A percentile compares a stretch with the other conserved stretches of the same genome.
Conservation (phyloP, 23 tunicate genomes). For the Halocynthia roretzi region DNA sequence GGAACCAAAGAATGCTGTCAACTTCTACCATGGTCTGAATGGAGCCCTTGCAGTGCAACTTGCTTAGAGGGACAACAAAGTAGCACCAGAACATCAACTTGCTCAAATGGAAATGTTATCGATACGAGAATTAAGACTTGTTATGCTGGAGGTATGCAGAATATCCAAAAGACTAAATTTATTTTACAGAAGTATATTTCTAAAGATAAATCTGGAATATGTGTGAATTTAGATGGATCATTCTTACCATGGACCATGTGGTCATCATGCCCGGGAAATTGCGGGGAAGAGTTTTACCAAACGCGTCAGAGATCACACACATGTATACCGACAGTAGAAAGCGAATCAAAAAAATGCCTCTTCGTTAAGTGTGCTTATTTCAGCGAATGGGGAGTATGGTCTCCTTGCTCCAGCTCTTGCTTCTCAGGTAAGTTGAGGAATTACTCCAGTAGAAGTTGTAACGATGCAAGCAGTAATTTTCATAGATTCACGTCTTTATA, state of each 20-base stretch:
- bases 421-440: no score
- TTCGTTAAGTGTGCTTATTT: conserved; percentile 53
- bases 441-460: no score
- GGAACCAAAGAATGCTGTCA: conserved; percentile 51
- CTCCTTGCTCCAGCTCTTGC: conserved; percentile 74
- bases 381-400: conserved; percentile 67
- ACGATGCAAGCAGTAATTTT: no score
- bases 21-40: conserved; percentile 38
- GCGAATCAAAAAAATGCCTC: conserved; percentile 26
- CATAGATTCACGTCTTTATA: no score
- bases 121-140: conserved; percentile 41
- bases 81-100: conserved; percentile 36
- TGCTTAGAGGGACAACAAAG: conserved; percentile 50
- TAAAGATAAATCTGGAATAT: no score
- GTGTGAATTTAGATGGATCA: conserved; percentile 28
- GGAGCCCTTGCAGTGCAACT: conserved; percentile 51
- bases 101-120: conserved; percentile 42
- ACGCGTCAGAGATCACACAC: conserved; percentile 62
- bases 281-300: conserved; percentile 53
- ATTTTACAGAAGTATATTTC: no score
- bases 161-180: neutral
- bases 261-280: conserved; percentile 51
- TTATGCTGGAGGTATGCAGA: conserved; percentile 60
- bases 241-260: conserved; percentile 64
- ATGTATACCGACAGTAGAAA: conserved; percentile 31